phyloP scores from a whole-genome alignment of 2,797 vertebrate genomes.

The Nyctalus aviator region DNA sequence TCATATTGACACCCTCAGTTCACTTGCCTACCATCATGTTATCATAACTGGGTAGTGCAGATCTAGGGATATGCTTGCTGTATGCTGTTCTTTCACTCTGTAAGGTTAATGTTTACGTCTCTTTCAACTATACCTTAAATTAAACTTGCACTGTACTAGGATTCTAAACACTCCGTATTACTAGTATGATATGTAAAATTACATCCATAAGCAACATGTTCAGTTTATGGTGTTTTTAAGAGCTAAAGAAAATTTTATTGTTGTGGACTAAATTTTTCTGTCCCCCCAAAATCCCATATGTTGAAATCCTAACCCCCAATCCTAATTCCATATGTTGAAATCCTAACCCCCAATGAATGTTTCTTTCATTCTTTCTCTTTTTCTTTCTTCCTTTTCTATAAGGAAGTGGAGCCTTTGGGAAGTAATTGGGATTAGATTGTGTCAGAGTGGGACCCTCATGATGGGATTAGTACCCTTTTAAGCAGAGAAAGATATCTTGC shows the following conservation, averaged over 20 bases:
- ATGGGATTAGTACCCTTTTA: not conserved
- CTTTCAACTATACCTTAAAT: not conserved
- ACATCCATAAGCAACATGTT: not conserved
- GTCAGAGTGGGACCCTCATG: not conserved
- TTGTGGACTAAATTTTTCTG: not conserved
- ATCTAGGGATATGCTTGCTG: no score
- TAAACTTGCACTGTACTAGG: not conserved
- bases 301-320: not conserved
- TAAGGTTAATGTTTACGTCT: not conserved
- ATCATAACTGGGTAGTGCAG: rapidly evolving
- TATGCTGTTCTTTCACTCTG: not conserved
- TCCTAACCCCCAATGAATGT: no score
- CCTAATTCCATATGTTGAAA: no score
- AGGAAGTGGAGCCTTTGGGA: not conserved
- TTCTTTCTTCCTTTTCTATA: not conserved
- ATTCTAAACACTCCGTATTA: not conserved
- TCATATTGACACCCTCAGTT: not conserved
- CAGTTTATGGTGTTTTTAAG: not conserved
- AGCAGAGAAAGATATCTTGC: not conserved
- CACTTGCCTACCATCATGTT: no score
- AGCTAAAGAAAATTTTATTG: not conserved
- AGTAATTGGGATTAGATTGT: not conserved
- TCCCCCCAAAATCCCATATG: not conserved
- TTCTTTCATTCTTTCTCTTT: no score
- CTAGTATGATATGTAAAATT: not conserved